These are phyloP conservation scores for Heteromyza rotundicornis DNA, from an alignment of 2,888 invertebrate genomes.

Conservation along the genomic window DNA sequence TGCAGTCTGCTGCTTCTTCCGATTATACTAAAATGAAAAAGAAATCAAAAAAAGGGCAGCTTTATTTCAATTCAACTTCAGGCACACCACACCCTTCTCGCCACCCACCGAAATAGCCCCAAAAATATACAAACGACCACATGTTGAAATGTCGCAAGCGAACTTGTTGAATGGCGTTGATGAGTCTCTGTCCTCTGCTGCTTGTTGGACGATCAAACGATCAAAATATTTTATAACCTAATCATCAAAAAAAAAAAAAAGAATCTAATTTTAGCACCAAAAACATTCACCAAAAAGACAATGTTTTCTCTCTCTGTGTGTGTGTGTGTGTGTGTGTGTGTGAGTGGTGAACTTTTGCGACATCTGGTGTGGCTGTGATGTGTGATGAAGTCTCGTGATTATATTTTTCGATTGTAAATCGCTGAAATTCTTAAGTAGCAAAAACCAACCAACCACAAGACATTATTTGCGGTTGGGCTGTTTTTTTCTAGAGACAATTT, in stretches of 20 bases:
- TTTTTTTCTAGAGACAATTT: neutral
- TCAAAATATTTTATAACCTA: neutral
- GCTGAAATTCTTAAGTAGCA: neutral
- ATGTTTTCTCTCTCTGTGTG: no score
- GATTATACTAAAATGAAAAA: neutral
- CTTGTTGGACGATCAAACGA: no score
- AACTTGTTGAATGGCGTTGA: no score
- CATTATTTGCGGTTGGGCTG: neutral
- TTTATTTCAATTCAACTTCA: no score
- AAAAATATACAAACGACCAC: no score
- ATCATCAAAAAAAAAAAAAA: neutral
- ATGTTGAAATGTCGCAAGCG: no score
- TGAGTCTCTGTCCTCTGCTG: no score
- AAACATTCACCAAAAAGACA: no score
- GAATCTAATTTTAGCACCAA: neutral
- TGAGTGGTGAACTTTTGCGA: no score
- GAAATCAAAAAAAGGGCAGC: neutral
- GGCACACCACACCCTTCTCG: no score
- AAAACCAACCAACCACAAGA: neutral
- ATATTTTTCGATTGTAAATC: neutral
- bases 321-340: no score
- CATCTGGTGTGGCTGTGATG: neutral
- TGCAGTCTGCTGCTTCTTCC: neutral
- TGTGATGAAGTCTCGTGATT: conserved; percentile 21
- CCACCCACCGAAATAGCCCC: no score